A percentile compares a stretch with the other conserved stretches of the same genome.
Conservation (phyloP, 2,797 vertebrate genomes). For the Enteromius paludinosus region DNA sequence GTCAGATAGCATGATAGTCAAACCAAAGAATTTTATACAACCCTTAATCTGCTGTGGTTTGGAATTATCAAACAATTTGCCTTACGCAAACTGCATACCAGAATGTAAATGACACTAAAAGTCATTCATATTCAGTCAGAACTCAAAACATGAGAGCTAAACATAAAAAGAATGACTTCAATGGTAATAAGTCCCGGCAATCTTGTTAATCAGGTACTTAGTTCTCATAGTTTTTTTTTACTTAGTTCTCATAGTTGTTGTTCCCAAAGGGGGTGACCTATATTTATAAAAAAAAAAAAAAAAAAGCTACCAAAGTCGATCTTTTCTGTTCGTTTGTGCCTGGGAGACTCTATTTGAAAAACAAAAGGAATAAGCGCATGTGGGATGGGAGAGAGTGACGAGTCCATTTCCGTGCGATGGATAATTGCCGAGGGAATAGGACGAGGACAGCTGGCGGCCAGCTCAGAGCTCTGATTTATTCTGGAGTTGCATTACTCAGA, state of each 20-base stretch:
- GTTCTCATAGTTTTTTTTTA: slow-evolving; percentile 4
- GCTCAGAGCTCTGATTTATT: slow-evolving; percentile 72
- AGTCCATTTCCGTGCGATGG: slow-evolving; percentile 53
- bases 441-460: slow-evolving; percentile 63
- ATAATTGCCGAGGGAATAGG: slow-evolving; percentile 55
- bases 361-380: slow-evolving; percentile 46
- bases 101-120: slow-evolving; percentile 5
- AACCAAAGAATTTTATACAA: neutral
- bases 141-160: slow-evolving; percentile 25
- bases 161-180: slow-evolving; percentile 29
- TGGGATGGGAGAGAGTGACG: slow-evolving; percentile 45
- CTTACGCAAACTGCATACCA: neutral
- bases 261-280: slow-evolving; percentile 36
- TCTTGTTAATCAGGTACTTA: slow-evolving; percentile 53
- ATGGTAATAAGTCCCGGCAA: slow-evolving; percentile 19
- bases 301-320: slow-evolving; percentile 17
- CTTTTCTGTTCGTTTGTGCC: slow-evolving; percentile 36
- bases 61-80: neutral
- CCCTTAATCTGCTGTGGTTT: neutral
- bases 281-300: slow-evolving; percentile 6
- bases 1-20: slow-evolving; percentile 6
- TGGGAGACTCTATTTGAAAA: slow-evolving; percentile 35
- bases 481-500: slow-evolving; percentile 76
- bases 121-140: slow-evolving; percentile 6
- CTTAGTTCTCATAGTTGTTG: slow-evolving; percentile 36